Evolutionary conservation across 2,113 vertebrate species (phyloP), one percentile per base, ranked within the genome.

Genomic region (Crocuta crocuta): DNA sequence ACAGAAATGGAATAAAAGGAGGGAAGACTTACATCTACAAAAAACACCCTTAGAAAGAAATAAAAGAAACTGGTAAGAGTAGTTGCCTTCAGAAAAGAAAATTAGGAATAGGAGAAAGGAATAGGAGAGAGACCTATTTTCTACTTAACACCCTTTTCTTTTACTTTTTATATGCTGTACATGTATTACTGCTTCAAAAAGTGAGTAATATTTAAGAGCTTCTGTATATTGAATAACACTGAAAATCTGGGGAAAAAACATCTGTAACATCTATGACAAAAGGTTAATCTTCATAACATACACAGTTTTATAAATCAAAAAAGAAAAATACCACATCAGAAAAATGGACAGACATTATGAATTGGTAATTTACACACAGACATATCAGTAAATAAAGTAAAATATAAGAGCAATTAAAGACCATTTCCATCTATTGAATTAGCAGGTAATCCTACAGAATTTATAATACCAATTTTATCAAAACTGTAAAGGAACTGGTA

Each of bases 311-410:
- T 10, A 91, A 55, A 65, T 94, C 33, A 82, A 19, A 90, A 95
- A 93, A 93, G 70, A 73, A 31, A 93, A 97, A 85, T 43, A 90
- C 1, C 58, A 35, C 12, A 88, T 4, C 53, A 61, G n/a, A 85
- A 94, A 94, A 94, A 94, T 71, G 50, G 50, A 73, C 61, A 90
- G 68, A 48, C n/a, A 43, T 48, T 73, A 91, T 85, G 50, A 93
- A 84, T 6, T 74, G 33, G 7, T 80, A 33, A 55, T 74, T 61
- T 81, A 83, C 26, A 78, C 19, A 65, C 65, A 26, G 35, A 45
- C 50, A 83, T 31, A 83, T 8, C 71, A 76, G 63, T 76, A 91
- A 89, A 39, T n/a, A 80, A 79, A 61, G 39, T 8, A 80, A 93
- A 88, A 71, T 58, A 86, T 85, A 89, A 93, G 31, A 63, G 80